Conservation (phyloP, 2,113 vertebrate species). For the Crotophaga sulcirostris region DNA sequence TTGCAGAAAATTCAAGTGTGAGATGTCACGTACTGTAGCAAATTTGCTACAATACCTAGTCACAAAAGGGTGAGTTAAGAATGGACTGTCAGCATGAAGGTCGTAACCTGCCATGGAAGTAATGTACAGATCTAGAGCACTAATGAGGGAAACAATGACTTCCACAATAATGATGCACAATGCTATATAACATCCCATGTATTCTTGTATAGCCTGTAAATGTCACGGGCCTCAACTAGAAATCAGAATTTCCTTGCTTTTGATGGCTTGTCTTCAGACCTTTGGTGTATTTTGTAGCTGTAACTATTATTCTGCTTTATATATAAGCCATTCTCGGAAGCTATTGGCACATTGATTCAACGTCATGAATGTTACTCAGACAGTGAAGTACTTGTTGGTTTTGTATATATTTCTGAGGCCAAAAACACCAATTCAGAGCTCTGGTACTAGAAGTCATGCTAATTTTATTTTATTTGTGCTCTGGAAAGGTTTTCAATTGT, state of each 20-base stretch:
- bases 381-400: not conserved
- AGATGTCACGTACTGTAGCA: slow-evolving; percentile 67
- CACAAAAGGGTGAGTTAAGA: slow-evolving; percentile 74
- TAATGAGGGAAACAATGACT: slow-evolving; percentile 77
- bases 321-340: not conserved
- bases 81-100: slow-evolving; percentile 66
- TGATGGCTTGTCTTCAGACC: slow-evolving; percentile 54
- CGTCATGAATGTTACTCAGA: not conserved
- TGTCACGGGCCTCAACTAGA: slow-evolving; percentile 56
- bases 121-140: slow-evolving; percentile 73
- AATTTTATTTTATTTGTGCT: not conserved
- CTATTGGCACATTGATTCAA: not conserved
- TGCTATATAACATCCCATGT: slow-evolving; percentile 71
- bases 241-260: slow-evolving; percentile 61
- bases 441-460: not conserved
- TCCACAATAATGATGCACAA: slow-evolving; percentile 74
- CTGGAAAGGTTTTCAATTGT: not conserved
- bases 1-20: slow-evolving; percentile 70
- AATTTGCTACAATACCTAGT: slow-evolving; percentile 71
- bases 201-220: slow-evolving; percentile 61
- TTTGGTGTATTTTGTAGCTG: slow-evolving; percentile 22
- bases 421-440: not conserved
- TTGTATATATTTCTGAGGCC: not conserved
- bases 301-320: slow-evolving; percentile 9
- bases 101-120: slow-evolving; percentile 66